These are phyloP conservation scores for Phengaris arion DNA, from an alignment of 2,888 invertebrate species.

Conservation along the genomic window DNA sequence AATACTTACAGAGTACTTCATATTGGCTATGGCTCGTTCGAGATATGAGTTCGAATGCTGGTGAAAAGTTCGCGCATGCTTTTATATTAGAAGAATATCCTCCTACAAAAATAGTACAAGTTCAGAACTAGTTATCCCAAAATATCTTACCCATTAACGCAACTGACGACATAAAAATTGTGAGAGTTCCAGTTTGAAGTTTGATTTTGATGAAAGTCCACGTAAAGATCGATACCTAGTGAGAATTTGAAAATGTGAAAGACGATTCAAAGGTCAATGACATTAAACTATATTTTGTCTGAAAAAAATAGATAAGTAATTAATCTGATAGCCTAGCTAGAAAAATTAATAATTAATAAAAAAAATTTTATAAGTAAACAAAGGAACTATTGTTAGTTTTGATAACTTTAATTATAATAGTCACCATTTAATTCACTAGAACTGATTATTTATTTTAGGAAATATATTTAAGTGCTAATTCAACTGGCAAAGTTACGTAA, in stretches of 20 bases:
- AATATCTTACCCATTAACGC: conserved; percentile 22
- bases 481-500: too few species aligned
- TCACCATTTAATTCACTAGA: too few species aligned
- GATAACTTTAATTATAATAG: too few species aligned
- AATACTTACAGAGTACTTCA: conserved; percentile 66
- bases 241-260: not conserved
- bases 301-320: not conserved
- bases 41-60: conserved; percentile 69
- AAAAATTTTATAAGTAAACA: not conserved
- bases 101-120: conserved; percentile 54
- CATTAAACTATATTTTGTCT: not conserved
- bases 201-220: conserved; percentile 9
- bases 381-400: not conserved
- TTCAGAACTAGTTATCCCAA: conserved; percentile 26
- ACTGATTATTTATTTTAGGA: too few species aligned
- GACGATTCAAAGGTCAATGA: not conserved
- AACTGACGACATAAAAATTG: conserved; percentile 8
- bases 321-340: not conserved
- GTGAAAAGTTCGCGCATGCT: conserved; percentile 66
- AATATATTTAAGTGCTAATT: too few species aligned
- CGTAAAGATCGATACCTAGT: not conserved
- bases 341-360: not conserved
- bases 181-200: conserved; percentile 22
- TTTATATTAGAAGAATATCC: conserved; percentile 66
- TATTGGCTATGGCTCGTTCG: conserved; percentile 49